Percentiles rank a stretch among this genome's conserved stretches.
These are phyloP conservation scores for Thysanoteuthis rhombus DNA, from an alignment of 2,888 invertebrate genomes.

Conservation along the genomic window DNA sequence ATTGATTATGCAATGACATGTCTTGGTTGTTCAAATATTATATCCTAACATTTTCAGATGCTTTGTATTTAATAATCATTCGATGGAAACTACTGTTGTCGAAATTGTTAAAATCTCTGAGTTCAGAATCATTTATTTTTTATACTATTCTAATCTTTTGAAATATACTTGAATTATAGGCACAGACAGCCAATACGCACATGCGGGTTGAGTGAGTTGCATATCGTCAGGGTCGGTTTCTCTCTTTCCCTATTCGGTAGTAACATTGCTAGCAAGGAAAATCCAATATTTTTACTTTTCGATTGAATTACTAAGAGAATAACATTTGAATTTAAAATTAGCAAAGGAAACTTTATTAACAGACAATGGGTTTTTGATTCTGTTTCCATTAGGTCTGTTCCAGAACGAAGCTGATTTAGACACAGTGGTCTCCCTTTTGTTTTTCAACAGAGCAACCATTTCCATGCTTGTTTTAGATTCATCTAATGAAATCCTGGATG, in stretches of 20 bases:
- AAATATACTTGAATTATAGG: too few species aligned
- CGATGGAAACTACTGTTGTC: too few species aligned
- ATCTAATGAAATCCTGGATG: background rate
- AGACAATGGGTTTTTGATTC: background rate
- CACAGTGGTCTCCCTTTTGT: background rate
- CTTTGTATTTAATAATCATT: too few species aligned
- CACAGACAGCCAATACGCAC: too few species aligned
- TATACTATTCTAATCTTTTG: too few species aligned
- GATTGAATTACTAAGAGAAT: background rate
- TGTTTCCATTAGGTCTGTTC: background rate
- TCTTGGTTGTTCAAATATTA: too few species aligned
- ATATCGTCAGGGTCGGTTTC: background rate
- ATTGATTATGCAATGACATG: too few species aligned
- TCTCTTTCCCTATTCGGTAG: background rate
- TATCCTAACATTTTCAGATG: too few species aligned
- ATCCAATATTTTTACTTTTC: background rate
- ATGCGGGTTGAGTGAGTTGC: background rate
- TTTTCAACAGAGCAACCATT: background rate
- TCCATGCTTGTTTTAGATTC: background rate
- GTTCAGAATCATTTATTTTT: too few species aligned
- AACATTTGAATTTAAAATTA: background rate
- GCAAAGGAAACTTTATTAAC: background rate
- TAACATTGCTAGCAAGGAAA: background rate
- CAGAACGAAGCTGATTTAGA: background rate
- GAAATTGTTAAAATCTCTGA: too few species aligned